Percentiles rank a stretch among this genome's conserved stretches.
Evolutionary conservation across 2,113 vertebrate species (phyloP).

Genomic region (Nothoprocta pentlandii): DNA sequence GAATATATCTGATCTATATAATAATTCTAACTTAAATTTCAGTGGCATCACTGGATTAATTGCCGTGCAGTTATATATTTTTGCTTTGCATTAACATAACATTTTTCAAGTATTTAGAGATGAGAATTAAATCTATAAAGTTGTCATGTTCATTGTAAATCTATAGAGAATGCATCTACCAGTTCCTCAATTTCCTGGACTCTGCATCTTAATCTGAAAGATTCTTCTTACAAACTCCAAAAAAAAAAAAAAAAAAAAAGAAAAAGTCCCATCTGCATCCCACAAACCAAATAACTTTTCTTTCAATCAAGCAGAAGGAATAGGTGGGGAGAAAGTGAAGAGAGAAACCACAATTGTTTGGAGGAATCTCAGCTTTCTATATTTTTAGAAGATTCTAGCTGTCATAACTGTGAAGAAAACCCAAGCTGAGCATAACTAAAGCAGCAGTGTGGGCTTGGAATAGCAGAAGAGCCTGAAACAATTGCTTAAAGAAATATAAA

Average conservation of each 20-base stretch:
- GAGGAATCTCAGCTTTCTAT: constrained; percentile 24
- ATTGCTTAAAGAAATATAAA: constrained; percentile 59
- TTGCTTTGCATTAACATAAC: background rate
- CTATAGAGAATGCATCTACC: background rate
- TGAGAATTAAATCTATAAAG: background rate
- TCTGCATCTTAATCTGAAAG: background rate
- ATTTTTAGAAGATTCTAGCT: constrained; percentile 59
- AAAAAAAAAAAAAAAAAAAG: background rate
- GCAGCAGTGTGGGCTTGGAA: constrained; percentile 34
- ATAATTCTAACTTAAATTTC: background rate
- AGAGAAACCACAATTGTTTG: constrained; percentile 20
- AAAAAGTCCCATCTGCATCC: background rate
- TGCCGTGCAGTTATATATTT: background rate
- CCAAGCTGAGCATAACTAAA: constrained; percentile 50
- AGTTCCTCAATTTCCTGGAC: background rate
- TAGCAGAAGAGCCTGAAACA: constrained; percentile 59
- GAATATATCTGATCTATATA: background rate
- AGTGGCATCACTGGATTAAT: background rate
- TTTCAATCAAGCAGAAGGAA: background rate
- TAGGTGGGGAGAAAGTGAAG: background rate
- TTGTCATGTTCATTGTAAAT: background rate
- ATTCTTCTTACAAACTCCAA: background rate
- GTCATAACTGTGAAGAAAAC: constrained; percentile 70
- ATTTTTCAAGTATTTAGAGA: background rate
- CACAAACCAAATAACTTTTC: background rate